These are phyloP conservation scores for Orchesellides sinensis DNA, from an alignment of 2,888 invertebrate species.

Conservation along the genomic window DNA sequence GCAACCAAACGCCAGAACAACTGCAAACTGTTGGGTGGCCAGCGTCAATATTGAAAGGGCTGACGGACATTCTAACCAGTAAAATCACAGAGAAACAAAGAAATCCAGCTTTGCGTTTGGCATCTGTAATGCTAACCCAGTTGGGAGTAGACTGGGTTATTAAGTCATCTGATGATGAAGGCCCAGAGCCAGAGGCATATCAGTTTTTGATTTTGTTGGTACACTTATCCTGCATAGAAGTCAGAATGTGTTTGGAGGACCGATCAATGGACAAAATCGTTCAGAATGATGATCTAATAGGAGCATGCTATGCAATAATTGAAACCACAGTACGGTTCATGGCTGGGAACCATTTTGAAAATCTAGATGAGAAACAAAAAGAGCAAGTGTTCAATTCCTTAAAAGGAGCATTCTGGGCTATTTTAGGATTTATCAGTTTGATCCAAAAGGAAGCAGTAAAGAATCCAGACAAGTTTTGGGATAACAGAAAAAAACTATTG, in stretches of 20 bases:
- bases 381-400: conserved; percentile 93
- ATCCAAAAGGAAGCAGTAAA: conserved; percentile 73
- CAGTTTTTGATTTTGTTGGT: conserved; percentile 89
- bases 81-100: conserved; percentile 92
- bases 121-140: conserved; percentile 87
- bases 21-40: conserved; percentile 87
- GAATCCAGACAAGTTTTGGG: conserved; percentile 74
- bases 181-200: conserved; percentile 83
- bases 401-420: conserved; percentile 91
- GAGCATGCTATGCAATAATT: conserved; percentile 88
- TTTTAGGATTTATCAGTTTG: conserved; percentile 81
- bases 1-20: conserved; percentile 76
- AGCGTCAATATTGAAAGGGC: conserved; percentile 87
- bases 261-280: conserved; percentile 87
- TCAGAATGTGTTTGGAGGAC: conserved; percentile 95
- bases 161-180: conserved; percentile 61
- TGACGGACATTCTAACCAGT: conserved; percentile 89
- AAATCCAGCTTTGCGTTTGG: conserved; percentile 91
- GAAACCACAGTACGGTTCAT: conserved; percentile 89
- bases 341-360: conserved; percentile 84
- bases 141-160: conserved; percentile 92
- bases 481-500: conserved; percentile 78
- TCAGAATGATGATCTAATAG: conserved; percentile 86
- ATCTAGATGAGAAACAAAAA: conserved; percentile 93
- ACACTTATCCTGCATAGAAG: conserved; percentile 93